These are phyloP conservation scores for Kryphioiulus occultus DNA, from an alignment of 2,888 invertebrate species.

Conservation along the genomic window DNA sequence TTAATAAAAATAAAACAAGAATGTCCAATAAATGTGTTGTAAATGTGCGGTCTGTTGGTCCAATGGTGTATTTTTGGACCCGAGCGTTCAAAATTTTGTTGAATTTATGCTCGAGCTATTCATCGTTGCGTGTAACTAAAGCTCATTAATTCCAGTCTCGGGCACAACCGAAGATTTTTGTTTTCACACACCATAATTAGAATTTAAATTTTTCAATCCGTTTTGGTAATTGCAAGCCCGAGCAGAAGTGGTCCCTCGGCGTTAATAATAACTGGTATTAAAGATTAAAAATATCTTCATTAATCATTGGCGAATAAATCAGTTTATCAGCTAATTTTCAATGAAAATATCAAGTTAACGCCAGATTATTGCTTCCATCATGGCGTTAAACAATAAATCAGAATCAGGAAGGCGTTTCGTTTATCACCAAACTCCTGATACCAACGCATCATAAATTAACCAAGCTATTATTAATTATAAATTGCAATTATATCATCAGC, in stretches of 20 bases:
- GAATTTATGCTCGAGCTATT: too few relatives aligned
- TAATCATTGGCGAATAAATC: slow-evolving; percentile 11
- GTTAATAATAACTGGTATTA: slow-evolving; percentile 21
- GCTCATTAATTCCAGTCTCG: background rate
- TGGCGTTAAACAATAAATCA: slow-evolving; percentile 24
- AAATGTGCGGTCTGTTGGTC: background rate
- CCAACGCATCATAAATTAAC: slow-evolving; percentile 6
- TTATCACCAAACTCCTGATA: slow-evolving; percentile 35
- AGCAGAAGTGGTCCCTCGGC: background rate
- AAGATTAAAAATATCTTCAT: slow-evolving; percentile 15
- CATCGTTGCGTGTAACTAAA: background rate
- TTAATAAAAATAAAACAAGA: too few relatives aligned
- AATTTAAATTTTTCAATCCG: background rate
- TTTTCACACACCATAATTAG: background rate
- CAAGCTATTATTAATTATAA: background rate
- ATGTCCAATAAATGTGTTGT: background rate
- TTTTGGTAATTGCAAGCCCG: background rate
- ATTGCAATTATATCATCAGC: background rate
- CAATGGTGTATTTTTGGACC: too few relatives aligned
- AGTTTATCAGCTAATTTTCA: slow-evolving; percentile 8
- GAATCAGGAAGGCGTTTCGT: slow-evolving; percentile 33
- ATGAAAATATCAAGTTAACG: slow-evolving; percentile 38
- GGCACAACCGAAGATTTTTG: background rate
- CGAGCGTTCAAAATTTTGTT: too few relatives aligned
- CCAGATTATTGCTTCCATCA: background rate